Evolutionary conservation across 1,140 invertebrate species (phyloP).

Genomic region (Cepaea nemoralis): DNA sequence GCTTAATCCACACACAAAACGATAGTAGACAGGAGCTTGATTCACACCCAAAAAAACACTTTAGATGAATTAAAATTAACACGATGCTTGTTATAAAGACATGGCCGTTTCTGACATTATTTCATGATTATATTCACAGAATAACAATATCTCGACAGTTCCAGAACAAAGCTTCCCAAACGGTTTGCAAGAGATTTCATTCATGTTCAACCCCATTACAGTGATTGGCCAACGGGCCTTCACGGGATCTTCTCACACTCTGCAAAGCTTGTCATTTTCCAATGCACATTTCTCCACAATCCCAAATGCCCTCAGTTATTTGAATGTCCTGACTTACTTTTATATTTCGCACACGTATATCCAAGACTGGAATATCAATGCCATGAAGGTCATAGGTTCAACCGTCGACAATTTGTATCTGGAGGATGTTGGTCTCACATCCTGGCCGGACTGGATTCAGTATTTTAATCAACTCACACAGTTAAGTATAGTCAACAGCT

Average conservation of each 20-base stretch:
- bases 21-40: too few species aligned
- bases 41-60: too few species aligned
- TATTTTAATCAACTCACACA: background rate
- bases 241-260: background rate
- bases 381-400: background rate
- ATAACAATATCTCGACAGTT: background rate
- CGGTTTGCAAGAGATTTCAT: background rate
- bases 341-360: background rate
- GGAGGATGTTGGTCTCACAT: background rate
- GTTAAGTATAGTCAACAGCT: background rate
- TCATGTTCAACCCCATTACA: background rate
- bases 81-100: too few species aligned
- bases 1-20: too few species aligned
- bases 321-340: background rate
- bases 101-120: too few species aligned
- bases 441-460: slow-evolving; percentile 5
- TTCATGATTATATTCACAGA: too few species aligned
- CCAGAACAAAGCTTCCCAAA: background rate
- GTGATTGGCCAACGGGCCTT: background rate
- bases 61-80: too few species aligned
- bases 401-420: background rate
- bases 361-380: background rate
- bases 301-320: background rate
- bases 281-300: background rate
- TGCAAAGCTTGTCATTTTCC: background rate